Conservation (phyloP, 2,113 vertebrate species). For the Periophthalmodon schlosseri region DNA sequence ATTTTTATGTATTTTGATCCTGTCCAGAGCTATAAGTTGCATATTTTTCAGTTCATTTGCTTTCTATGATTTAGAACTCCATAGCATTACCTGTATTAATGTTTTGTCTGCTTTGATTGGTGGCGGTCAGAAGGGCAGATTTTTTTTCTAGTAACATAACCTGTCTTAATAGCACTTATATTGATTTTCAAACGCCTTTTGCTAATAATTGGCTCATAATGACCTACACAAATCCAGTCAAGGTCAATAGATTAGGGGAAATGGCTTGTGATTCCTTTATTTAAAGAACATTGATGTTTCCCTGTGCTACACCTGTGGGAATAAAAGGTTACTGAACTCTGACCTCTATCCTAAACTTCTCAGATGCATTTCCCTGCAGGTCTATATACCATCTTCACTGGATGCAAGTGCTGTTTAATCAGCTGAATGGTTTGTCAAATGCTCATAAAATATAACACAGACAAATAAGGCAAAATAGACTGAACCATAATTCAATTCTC, state of each 20-base stretch:
- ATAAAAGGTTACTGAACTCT: background rate
- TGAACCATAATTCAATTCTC: conserved; percentile 45
- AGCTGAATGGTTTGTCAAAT: conserved; percentile 39
- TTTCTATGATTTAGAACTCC: background rate
- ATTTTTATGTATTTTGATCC: too few species aligned
- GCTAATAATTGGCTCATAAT: background rate
- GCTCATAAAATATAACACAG: conserved; percentile 21
- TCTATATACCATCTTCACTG: background rate
- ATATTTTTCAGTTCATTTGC: background rate
- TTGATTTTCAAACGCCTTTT: background rate
- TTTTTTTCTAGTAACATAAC: background rate
- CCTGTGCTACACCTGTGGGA: background rate
- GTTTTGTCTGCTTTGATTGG: background rate
- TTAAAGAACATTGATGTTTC: background rate
- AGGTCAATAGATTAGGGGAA: background rate
- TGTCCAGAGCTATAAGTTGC: background rate
- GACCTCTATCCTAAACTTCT: conserved; percentile 18
- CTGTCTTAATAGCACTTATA: background rate
- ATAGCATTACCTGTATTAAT: background rate
- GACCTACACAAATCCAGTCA: background rate
- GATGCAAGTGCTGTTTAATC: background rate
- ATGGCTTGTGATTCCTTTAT: background rate
- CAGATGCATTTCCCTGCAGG: background rate
- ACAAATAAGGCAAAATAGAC: conserved; percentile 38
- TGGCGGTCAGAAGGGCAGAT: background rate